Evolutionary conservation across 2,888 invertebrate species (phyloP), one percentile per base, ranked within the genome.

Genomic region (Xestia xanthographa): DNA sequence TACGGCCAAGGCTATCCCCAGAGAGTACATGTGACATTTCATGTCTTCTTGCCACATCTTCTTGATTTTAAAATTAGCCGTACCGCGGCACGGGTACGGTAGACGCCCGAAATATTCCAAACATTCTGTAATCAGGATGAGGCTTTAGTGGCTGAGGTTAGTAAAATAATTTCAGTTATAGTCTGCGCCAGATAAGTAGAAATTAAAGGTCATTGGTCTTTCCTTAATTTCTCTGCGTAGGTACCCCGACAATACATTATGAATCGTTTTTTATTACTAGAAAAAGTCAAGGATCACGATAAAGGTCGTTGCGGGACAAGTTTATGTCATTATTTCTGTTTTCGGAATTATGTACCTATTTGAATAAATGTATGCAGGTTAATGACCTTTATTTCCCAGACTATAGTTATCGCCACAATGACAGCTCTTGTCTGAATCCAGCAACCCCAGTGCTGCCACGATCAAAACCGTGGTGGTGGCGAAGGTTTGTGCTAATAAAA

Each of bases 1-100:
- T 1, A 66, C 73, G 4, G 69, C 75, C n/a, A 76, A 41, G 0
- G 58, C 66, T 2, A 2, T 0, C 8, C 0, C 0, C 0, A 6
- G 5, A 11, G 0, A 0, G 6, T 0, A 5, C 8, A 5, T 1
- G 8, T 84, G 66, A 12, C 85, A 85, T 69, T 75, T 69, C 17
- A 67, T 58, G 0, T 68, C 38, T 48, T 77, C 65, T 0, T 73
- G 26, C 85, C 87, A 87, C 29, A 3, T 5, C 20, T 75, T 85
- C 11, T 17, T 12, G 5, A 75, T 4, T 17, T 56, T 0, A 9
- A 73, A 4, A 14, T 29, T 63, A 3, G 48, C 82, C 0, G 0
- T 0, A 8, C 84, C 84, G 0, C 87, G 87, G 41, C 85, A 80
- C 0, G 66, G 68, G 8, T 86, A 85, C 5, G 87, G 87, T 12